These are phyloP conservation scores for Bruchidius siliquastri DNA, from an alignment of 2,888 invertebrate genomes.

Conservation along the genomic window DNA sequence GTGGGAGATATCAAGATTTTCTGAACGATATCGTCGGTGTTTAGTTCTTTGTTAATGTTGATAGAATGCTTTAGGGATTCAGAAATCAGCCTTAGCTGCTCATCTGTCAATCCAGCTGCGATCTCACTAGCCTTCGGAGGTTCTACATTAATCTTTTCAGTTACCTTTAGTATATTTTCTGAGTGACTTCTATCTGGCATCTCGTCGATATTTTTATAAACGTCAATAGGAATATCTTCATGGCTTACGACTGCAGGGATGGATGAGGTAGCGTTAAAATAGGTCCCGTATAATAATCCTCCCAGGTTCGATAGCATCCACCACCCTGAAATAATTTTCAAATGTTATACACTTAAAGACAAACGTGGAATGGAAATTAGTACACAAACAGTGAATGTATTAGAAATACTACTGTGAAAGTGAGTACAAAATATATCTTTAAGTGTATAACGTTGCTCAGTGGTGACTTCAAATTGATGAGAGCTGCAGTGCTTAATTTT, in stretches of 20 bases:
- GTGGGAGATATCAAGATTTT: constrained; percentile 40
- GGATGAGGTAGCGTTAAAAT: constrained; percentile 15
- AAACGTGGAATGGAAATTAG: constrained; percentile 1
- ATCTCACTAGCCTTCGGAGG: constrained; percentile 22
- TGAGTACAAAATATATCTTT: constrained; percentile 4
- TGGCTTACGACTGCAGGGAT: background rate
- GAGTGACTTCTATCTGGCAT: background rate
- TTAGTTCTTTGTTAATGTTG: constrained; percentile 25
- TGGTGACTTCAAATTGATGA: background rate
- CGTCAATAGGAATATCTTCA: constrained; percentile 15
- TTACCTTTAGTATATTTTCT: constrained; percentile 31
- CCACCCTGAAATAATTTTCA: constrained; percentile 39
- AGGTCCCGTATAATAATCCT: constrained; percentile 23
- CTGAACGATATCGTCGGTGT: constrained; percentile 41
- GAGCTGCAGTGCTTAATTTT: background rate
- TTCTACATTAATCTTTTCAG: constrained; percentile 27
- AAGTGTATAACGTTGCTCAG: constrained; percentile 14
- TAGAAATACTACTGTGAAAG: background rate
- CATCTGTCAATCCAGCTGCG: constrained; percentile 33
- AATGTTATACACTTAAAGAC: constrained; percentile 28
- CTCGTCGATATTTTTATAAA: constrained; percentile 18
- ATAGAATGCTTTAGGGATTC: constrained; percentile 37
- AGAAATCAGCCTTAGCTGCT: constrained; percentile 44
- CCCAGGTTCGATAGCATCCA: constrained; percentile 38
- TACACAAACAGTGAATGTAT: background rate